Evolutionary conservation across 1,140 invertebrate species (phyloP), one percentile per base, ranked within the genome.

Genomic region (Ganaspis sp.): DNA sequence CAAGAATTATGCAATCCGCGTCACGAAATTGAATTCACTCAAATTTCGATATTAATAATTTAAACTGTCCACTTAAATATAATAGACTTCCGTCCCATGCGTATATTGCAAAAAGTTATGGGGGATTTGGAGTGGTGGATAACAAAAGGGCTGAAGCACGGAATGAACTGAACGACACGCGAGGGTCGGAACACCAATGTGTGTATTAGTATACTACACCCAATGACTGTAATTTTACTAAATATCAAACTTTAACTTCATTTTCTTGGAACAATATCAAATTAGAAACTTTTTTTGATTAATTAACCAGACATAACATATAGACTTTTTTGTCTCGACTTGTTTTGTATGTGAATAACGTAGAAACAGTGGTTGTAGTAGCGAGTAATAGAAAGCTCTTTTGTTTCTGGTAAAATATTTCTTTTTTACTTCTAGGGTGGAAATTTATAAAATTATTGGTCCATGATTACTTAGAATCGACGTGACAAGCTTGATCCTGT

Each of bases 111-210:
- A 78, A 76, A 80, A 80, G 73, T 81, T 72, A 77, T 79, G 78
- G 79, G 78, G 81, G 77, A 84, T 83, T 79, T 83, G 80, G 81
- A 81, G 83, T 83, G 78, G 80, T 54, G 75, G 69, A 77, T 78
- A 79, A 83, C 81, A 81, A 83, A 84, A 82, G 81, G 82, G 80
- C 74, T 72, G 37, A 29, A 83, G 58, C 58, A 73, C 74, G 75
- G 70, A 81, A 78, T 78, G 78, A 80, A 79, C 77, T 78, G 76
- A 79, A 72, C 71, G 79, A 81, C 83, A 82, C 81, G 81, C 83
- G 70, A 83, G 84, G 82, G 79, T 76, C 72, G 78, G 26, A 64
- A 64, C 26, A 5, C 15, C 23, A 17, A 34, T 34, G 58, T 64
- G 26, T 29, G 58, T 29, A 64, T 64, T 64, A 64, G 58, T 64